These are phyloP conservation scores for Pelvicachromis taeniatus DNA, from an alignment of 2,113 vertebrate species.

Conservation along the genomic window DNA sequence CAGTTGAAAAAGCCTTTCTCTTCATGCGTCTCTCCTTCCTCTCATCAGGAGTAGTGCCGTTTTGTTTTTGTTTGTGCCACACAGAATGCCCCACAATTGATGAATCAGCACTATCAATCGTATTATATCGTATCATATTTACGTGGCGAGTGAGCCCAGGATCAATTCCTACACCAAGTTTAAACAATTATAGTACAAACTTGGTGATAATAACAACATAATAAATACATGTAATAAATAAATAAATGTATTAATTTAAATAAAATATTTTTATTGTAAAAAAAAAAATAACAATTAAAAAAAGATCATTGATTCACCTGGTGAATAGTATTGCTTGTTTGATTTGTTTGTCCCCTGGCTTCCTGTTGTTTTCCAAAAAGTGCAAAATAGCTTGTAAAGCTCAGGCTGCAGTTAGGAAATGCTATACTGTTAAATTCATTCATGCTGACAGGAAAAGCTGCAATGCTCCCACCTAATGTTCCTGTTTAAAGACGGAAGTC, in stretches of 20 bases:
- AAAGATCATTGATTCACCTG: not conserved
- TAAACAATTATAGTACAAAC: not conserved
- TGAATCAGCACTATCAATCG: not conserved
- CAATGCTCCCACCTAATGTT: not conserved
- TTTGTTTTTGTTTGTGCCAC: not conserved
- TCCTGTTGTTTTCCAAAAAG: not conserved
- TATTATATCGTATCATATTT: not conserved
- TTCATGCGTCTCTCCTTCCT: not conserved
- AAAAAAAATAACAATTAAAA: not conserved
- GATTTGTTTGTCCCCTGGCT: not conserved
- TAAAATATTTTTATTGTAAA: not conserved
- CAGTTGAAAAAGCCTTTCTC: not conserved
- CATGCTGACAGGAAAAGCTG: conserved; percentile 9
- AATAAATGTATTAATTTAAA: not conserved
- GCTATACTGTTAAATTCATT: not conserved
- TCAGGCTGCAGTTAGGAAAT: not conserved
- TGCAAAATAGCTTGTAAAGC: not conserved
- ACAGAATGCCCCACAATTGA: not conserved
- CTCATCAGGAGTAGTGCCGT: not conserved
- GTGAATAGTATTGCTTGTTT: not conserved
- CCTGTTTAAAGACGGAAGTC: conserved; percentile 12
- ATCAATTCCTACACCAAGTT: not conserved
- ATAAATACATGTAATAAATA: not conserved
- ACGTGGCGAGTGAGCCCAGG: too few species aligned
- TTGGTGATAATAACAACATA: not conserved